A percentile compares a stretch with the other conserved stretches of the same genome.
These are phyloP conservation scores for Columba guinea DNA, from an alignment of 2,797 vertebrate species.

Conservation along the genomic window DNA sequence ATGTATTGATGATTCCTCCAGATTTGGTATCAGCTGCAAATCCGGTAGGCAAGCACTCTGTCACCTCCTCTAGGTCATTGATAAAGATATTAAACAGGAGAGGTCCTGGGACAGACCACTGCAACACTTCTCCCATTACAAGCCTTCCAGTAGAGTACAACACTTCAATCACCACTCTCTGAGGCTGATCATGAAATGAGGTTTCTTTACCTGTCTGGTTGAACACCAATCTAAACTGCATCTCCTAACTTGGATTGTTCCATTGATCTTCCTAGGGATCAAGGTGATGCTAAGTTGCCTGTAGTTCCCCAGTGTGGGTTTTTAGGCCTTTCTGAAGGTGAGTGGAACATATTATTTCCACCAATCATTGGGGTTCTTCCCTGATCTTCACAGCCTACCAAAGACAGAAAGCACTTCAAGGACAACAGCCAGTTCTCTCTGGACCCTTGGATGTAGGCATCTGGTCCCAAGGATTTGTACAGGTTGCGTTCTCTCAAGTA, in stretches of 20 bases:
- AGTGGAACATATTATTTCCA: not conserved
- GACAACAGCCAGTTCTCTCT: not conserved
- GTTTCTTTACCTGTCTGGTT: not conserved
- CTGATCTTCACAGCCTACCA: not conserved
- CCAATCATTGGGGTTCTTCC: not conserved
- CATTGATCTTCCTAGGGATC: not conserved
- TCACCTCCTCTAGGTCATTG: not conserved
- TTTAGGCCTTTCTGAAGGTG: not conserved
- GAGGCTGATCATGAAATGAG: not conserved
- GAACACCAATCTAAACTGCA: not conserved
- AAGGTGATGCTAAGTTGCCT: not conserved
- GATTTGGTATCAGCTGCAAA: not conserved
- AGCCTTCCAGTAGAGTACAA: not conserved
- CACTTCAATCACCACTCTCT: not conserved
- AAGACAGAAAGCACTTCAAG: not conserved
- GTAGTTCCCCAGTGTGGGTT: not conserved
- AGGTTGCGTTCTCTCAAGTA: not conserved
- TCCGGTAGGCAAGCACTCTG: not conserved
- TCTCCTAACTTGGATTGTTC: not conserved
- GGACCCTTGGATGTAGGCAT: not conserved
- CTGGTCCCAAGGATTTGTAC: not conserved
- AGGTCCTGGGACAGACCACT: not conserved
- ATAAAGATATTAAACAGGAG: not conserved
- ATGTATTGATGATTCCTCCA: rapidly evolving
- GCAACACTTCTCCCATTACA: not conserved